Percentiles rank a stretch among this genome's conserved stretches.
Evolutionary conservation across 2,888 invertebrate species (phyloP).

Genomic region (Orthosia gothica): DNA sequence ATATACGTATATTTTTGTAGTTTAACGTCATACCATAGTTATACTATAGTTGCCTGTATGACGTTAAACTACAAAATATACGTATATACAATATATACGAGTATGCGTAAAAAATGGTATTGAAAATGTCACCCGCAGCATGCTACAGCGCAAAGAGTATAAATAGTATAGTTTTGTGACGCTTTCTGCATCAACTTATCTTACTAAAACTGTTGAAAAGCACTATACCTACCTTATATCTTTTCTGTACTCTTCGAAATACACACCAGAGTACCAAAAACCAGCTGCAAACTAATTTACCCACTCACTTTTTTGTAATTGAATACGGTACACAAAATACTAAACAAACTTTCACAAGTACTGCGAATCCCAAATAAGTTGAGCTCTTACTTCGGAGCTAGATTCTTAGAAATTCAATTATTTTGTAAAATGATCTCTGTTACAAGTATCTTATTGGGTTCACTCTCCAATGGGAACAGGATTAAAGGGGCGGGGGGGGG

Average conservation of each 20-base stretch:
- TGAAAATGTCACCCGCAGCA: too few species aligned
- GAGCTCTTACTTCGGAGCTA: slow-evolving; percentile 36
- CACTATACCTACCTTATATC: too few species aligned
- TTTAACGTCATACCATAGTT: too few species aligned
- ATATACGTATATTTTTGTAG: too few species aligned
- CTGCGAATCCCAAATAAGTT: slow-evolving; percentile 33
- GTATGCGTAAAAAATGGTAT: too few species aligned
- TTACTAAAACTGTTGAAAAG: too few species aligned
- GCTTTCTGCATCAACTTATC: background rate
- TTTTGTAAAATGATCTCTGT: slow-evolving; percentile 50
- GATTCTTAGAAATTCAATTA: slow-evolving; percentile 58
- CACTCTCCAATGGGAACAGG: slow-evolving; percentile 41
- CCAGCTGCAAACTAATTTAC: background rate
- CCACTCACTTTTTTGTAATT: slow-evolving; percentile 9
- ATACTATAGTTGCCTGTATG: too few species aligned
- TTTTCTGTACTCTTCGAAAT: too few species aligned
- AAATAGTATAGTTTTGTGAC: background rate
- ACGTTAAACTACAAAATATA: too few species aligned
- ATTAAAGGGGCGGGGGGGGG: slow-evolving; percentile 42
- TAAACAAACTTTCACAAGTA: slow-evolving; percentile 25
- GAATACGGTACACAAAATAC: slow-evolving; percentile 9
- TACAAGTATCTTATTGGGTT: slow-evolving; percentile 56
- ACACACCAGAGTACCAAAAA: too few species aligned
- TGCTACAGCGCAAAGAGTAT: too few species aligned
- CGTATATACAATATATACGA: too few species aligned